These are phyloP conservation scores for Pampusana beccarii DNA, from an alignment of 2,113 vertebrate species.

Conservation along the genomic window DNA sequence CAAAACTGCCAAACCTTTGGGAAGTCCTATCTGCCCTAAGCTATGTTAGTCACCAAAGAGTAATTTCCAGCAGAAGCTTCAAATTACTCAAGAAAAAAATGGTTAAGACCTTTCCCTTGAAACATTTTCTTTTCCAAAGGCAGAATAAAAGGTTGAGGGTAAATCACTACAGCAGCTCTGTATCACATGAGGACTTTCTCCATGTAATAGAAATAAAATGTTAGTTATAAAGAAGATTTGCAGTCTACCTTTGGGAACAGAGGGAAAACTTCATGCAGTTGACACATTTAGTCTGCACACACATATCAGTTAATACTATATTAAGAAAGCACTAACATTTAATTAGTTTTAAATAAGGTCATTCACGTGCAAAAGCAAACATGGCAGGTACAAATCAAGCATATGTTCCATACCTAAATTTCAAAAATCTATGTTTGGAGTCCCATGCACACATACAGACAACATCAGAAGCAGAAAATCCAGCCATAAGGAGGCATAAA, in stretches of 20 bases:
- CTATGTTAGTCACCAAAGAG: not conserved
- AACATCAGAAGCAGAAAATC: not conserved
- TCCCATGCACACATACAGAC: not conserved
- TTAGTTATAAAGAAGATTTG: not conserved
- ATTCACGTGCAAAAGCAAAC: not conserved
- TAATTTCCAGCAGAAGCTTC: not conserved
- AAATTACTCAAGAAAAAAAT: not conserved
- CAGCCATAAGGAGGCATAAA: not conserved
- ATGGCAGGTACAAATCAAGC: not conserved
- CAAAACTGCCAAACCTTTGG: not conserved
- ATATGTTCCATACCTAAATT: not conserved
- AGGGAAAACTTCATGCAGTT: not conserved
- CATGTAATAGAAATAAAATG: not conserved
- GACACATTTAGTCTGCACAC: not conserved
- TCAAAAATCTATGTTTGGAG: not conserved
- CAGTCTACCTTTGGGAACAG: not conserved
- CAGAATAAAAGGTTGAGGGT: not conserved
- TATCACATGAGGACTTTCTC: not conserved
- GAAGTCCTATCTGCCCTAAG: fast-evolving
- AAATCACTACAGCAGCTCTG: not conserved
- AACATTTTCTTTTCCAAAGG: not conserved
- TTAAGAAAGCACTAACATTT: not conserved
- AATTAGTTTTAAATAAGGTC: not conserved
- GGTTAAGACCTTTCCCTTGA: not conserved
- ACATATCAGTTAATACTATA: not conserved